Conservation (phyloP, 1,140 invertebrate species). For the Glossosoma conforme region DNA sequence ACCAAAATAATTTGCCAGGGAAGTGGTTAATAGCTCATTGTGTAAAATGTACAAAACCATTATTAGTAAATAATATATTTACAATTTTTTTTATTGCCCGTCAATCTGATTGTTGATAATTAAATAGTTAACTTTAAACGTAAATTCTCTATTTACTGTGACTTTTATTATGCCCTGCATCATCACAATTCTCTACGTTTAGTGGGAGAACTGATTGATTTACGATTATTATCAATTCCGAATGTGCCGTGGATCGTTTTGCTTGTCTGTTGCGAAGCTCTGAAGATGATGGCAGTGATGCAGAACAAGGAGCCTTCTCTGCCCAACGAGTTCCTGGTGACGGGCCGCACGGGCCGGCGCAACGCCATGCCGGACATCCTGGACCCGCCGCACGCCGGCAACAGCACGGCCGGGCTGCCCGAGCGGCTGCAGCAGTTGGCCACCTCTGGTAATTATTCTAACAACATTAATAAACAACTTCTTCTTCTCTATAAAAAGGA, state of each 20-base stretch:
- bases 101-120: no score
- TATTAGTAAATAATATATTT: no score
- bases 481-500: neutral
- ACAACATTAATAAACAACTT: neutral
- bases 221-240: no score
- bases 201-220: no score
- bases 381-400: conserved; percentile 54
- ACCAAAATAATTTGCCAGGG: no score
- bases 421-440: conserved; percentile 53
- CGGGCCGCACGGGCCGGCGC: conserved; percentile 69
- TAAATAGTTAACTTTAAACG: no score
- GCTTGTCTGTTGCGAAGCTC: conserved; percentile 32
- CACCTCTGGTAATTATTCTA: conserved; percentile 37
- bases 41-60: no score
- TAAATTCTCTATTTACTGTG: no score
- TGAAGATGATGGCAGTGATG: conserved; percentile 54
- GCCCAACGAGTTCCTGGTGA: conserved; percentile 65
- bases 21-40: no score
- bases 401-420: conserved; percentile 66
- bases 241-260: neutral
- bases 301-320: conserved; percentile 42
- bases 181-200: no score
- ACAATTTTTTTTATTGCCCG: no score
- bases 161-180: no score
- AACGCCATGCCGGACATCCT: conserved; percentile 76